Conservation (phyloP, 2,888 invertebrate genomes). For the Phlogophora meticulosa region DNA sequence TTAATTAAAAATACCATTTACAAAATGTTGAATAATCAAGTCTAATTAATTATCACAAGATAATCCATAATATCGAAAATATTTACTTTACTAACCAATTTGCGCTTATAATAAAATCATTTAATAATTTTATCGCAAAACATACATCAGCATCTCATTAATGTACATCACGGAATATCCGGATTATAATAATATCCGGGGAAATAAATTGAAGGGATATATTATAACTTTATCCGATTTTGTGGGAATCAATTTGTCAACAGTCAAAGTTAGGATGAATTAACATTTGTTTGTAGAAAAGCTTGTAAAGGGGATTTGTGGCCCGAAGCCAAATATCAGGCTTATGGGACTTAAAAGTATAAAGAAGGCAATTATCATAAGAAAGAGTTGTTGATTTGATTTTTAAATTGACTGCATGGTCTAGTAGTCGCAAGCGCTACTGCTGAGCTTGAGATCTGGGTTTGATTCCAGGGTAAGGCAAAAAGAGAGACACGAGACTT, state of each 20-base stretch:
- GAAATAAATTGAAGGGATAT: slow-evolving; percentile 60
- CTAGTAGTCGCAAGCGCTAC: too few species aligned
- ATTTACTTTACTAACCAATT: slow-evolving; percentile 18
- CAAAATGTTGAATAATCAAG: neutral
- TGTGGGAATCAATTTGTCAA: slow-evolving; percentile 67
- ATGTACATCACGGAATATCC: slow-evolving; percentile 35
- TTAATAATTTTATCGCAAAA: slow-evolving; percentile 37
- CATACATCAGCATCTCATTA: slow-evolving; percentile 41
- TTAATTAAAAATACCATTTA: neutral
- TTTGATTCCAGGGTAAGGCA: too few species aligned
- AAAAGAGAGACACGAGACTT: too few species aligned
- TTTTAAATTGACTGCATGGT: neutral
- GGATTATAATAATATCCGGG: slow-evolving; percentile 45
- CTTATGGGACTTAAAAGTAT: neutral
- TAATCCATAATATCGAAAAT: slow-evolving; percentile 10
- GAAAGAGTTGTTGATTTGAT: slow-evolving; percentile 6
- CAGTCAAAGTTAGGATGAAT: slow-evolving; percentile 62
- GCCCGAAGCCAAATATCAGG: slow-evolving; percentile 29
- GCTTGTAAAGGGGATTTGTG: slow-evolving; percentile 20
- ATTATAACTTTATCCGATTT: slow-evolving; percentile 51
- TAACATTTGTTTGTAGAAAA: slow-evolving; percentile 57
- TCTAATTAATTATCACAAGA: slow-evolving; percentile 15
- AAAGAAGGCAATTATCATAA: slow-evolving; percentile 7
- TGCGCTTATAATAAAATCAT: slow-evolving; percentile 6
- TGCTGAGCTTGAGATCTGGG: too few species aligned